Conservation (phyloP, 2,797 vertebrate genomes). For the Gallinago nigripennis region DNA sequence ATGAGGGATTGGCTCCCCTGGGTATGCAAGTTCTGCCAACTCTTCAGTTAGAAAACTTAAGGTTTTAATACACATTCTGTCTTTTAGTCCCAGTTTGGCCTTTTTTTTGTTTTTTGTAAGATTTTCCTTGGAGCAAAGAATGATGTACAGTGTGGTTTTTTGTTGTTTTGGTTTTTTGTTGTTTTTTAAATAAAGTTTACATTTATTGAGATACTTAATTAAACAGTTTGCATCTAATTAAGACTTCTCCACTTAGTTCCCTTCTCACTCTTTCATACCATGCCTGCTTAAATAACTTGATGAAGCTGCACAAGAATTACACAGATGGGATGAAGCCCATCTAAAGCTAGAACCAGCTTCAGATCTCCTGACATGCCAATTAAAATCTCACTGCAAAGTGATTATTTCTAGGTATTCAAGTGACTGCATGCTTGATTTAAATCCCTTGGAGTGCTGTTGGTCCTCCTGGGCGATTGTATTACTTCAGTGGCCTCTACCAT, state of each 20-base stretch:
- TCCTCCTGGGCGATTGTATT: neutral
- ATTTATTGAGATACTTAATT: neutral
- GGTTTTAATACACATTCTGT: conserved; percentile 29
- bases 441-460: neutral
- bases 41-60: conserved; percentile 1
- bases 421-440: neutral
- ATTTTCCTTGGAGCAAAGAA: neutral
- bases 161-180: neutral
- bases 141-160: neutral
- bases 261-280: neutral
- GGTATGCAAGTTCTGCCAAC: conserved; percentile 20
- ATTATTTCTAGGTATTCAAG: neutral
- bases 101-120: neutral
- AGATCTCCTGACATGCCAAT: neutral
- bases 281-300: neutral
- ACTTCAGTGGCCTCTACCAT: neutral
- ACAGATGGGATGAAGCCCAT: neutral
- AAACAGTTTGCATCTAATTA: neutral
- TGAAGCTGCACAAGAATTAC: neutral
- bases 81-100: neutral
- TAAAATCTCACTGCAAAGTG: neutral
- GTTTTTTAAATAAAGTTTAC: neutral
- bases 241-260: neutral
- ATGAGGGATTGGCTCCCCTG: neutral
- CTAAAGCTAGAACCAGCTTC: neutral